These are phyloP conservation scores for Hemiscyllium ocellatum DNA, from an alignment of 2,113 vertebrate genomes.

Conservation along the genomic window DNA sequence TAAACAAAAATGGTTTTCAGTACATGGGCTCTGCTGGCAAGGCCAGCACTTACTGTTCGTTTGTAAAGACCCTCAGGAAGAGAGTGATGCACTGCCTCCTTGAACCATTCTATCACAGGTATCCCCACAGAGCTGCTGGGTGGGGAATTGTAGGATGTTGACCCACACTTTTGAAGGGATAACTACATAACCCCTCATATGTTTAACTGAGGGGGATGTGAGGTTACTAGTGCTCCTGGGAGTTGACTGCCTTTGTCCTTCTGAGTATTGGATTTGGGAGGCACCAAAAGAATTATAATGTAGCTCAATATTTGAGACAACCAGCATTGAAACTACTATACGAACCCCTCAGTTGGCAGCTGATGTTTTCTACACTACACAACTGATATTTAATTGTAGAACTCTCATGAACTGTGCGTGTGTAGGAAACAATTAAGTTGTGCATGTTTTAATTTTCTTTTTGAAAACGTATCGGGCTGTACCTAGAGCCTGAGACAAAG, in stretches of 20 bases:
- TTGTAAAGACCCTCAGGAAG: neutral
- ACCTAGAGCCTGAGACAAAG: neutral
- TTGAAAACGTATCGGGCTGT: neutral
- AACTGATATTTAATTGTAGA: neutral
- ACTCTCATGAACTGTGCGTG: neutral
- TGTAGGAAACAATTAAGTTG: neutral
- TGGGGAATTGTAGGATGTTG: neutral
- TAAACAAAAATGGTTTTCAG: neutral
- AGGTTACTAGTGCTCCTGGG: neutral
- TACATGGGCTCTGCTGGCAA: neutral
- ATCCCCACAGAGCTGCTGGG: neutral
- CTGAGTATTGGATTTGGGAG: neutral
- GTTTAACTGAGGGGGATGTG: neutral
- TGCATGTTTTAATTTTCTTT: neutral
- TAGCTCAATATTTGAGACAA: neutral
- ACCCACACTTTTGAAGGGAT: neutral
- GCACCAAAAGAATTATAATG: neutral
- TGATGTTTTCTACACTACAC: neutral
- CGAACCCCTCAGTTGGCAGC: neutral
- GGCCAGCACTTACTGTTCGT: neutral
- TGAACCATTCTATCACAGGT: neutral
- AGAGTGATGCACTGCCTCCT: too few relatives aligned
- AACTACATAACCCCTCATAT: neutral
- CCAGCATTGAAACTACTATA: neutral
- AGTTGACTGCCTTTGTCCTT: neutral